Conservation (phyloP, 2,888 invertebrate genomes). For the Himalopsyche anomala region DNA sequence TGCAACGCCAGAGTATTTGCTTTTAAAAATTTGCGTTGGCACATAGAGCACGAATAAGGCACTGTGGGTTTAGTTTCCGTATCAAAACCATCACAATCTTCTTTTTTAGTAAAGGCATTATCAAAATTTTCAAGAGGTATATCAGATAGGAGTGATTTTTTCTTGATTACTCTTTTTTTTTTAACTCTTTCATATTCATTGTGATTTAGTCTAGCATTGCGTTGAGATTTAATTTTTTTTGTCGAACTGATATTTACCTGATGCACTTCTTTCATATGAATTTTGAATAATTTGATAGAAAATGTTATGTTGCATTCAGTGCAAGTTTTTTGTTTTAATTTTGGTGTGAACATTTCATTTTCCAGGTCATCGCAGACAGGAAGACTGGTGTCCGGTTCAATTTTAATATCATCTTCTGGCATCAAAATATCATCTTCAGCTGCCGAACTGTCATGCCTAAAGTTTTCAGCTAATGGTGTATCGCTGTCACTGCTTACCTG, state of each 20-base stretch:
- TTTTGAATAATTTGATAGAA: constrained; percentile 37
- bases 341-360: background rate
- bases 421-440: constrained; percentile 44
- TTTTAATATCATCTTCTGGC: constrained; percentile 45
- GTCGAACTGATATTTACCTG: constrained; percentile 4
- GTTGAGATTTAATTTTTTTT: constrained; percentile 5
- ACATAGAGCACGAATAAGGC: constrained; percentile 70
- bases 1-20: constrained; percentile 70
- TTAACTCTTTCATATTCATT: constrained; percentile 49
- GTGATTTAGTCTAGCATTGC: constrained; percentile 19
- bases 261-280: constrained; percentile 54
- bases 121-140: constrained; percentile 22
- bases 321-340: constrained; percentile 48
- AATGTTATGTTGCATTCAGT: constrained; percentile 54
- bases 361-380: background rate
- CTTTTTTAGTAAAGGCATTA: constrained; percentile 58
- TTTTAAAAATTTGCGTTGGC: constrained; percentile 71
- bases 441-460: constrained; percentile 47
- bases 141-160: constrained; percentile 63
- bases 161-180: constrained; percentile 61
- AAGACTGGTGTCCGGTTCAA: background rate
- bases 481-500: constrained; percentile 58
- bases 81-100: constrained; percentile 35
- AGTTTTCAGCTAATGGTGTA: constrained; percentile 57
- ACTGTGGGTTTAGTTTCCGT: constrained; percentile 50